Conservation (phyloP, 2,888 invertebrate species). For the Acanthosepion pharaonis region DNA sequence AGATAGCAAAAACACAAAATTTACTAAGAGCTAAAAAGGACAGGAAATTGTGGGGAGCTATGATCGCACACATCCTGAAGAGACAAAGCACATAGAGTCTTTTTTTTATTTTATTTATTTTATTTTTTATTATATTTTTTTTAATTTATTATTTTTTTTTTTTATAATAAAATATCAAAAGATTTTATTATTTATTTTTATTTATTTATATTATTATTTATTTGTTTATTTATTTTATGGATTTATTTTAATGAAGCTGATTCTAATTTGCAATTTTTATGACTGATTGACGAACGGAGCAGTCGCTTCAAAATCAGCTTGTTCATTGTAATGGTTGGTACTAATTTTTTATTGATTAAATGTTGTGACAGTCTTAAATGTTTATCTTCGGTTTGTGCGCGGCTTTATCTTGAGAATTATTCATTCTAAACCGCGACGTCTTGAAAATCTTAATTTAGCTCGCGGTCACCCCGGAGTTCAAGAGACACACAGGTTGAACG, state of each 20-base stretch:
- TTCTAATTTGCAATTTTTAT: not conserved
- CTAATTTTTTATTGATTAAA: not conserved
- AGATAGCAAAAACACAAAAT: no score
- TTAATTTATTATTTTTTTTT: no score
- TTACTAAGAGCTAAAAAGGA: no score
- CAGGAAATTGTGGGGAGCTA: no score
- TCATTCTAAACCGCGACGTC: not conserved
- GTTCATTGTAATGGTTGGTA: not conserved
- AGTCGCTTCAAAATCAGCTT: not conserved
- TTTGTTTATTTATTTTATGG: no score
- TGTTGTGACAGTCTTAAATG: not conserved
- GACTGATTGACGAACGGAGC: not conserved
- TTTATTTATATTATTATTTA: no score
- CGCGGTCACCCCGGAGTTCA: not conserved
- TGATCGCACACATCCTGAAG: no score
- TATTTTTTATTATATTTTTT: no score
- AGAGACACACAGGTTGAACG: not conserved
- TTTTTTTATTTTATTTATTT: no score
- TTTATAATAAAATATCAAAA: no score
- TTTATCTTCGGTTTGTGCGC: not conserved
- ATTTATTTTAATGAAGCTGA: not conserved
- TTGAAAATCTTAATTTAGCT: not conserved
- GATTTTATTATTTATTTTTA: no score
- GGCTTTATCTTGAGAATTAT: not conserved
- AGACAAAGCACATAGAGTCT: no score